A percentile compares a stretch with the other conserved stretches of the same genome.
phyloP scores from a whole-genome alignment of 2,888 invertebrate species.

The Pseudococcus longispinus region DNA sequence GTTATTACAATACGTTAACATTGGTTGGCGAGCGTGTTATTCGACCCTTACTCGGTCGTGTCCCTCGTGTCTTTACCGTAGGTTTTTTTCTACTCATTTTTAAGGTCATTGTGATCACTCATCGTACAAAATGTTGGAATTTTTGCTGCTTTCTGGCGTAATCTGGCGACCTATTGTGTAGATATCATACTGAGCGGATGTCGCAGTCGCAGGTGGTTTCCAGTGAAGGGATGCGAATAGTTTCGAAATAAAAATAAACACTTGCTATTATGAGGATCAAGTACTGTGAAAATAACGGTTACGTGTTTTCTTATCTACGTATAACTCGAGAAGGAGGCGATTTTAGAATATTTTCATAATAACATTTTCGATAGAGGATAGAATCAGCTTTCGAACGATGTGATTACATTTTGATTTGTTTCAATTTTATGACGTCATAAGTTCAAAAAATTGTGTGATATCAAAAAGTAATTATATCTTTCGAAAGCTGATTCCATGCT shows the following conservation, averaged over 20 bases:
- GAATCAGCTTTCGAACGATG: too few relatives aligned
- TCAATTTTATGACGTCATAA: too few relatives aligned
- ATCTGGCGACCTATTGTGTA: background rate
- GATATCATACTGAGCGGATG: background rate
- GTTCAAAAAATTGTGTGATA: too few relatives aligned
- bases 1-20: constrained; percentile 33
- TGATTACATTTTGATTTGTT: too few relatives aligned
- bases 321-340: too few relatives aligned
- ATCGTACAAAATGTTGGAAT: background rate
- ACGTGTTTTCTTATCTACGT: too few relatives aligned
- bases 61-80: background rate
- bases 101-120: constrained; percentile 33
- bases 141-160: background rate
- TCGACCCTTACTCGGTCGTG: background rate
- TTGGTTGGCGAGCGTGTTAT: background rate
- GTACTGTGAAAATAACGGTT: too few relatives aligned
- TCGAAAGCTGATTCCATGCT: too few relatives aligned
- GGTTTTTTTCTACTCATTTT: background rate
- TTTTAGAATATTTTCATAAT: too few relatives aligned
- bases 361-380: too few relatives aligned
- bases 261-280: too few relatives aligned
- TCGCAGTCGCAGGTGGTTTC: background rate
- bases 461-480: too few relatives aligned
- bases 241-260: background rate
- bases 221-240: background rate